A percentile compares a stretch with the other conserved stretches of the same genome.
Conservation (phyloP, 2,888 invertebrate genomes). For the Cataglyphis cursor region DNA sequence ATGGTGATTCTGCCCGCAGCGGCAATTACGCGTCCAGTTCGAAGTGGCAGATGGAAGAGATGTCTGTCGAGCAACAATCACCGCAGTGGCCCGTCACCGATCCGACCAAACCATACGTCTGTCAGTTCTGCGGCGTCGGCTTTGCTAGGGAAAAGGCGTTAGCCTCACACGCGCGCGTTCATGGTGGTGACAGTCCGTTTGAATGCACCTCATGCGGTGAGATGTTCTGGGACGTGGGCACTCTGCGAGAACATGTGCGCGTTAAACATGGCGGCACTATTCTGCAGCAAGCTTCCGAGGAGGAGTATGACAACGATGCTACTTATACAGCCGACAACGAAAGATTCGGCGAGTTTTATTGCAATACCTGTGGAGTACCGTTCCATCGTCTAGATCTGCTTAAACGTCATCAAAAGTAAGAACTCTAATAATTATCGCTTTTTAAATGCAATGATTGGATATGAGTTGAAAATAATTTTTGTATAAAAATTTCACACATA, state of each 20-base stretch:
- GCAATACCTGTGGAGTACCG: slow-evolving; percentile 92
- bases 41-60: slow-evolving; percentile 82
- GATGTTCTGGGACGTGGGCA: slow-evolving; percentile 92
- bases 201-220: slow-evolving; percentile 94
- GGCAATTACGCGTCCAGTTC: slow-evolving; percentile 87
- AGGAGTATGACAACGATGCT: slow-evolving; percentile 88
- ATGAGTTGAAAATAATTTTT: background rate
- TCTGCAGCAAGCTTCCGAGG: slow-evolving; percentile 75
- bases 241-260: slow-evolving; percentile 89
- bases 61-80: slow-evolving; percentile 74
- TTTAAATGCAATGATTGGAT: background rate
- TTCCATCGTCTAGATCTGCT: slow-evolving; percentile 93
- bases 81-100: slow-evolving; percentile 89
- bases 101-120: slow-evolving; percentile 93
- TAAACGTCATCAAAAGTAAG: slow-evolving; percentile 90
- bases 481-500: background rate
- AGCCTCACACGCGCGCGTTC: slow-evolving; percentile 92
- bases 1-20: slow-evolving; percentile 79
- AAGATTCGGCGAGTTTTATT: slow-evolving; percentile 89
- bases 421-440: background rate
- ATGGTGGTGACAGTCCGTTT: slow-evolving; percentile 93
- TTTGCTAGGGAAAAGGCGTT: slow-evolving; percentile 94
- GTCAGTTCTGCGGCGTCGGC: slow-evolving; percentile 92
- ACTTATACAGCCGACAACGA: slow-evolving; percentile 88
- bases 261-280: slow-evolving; percentile 88